phyloP scores from a whole-genome alignment of 2,113 vertebrate genomes.

The Martes martes region DNA sequence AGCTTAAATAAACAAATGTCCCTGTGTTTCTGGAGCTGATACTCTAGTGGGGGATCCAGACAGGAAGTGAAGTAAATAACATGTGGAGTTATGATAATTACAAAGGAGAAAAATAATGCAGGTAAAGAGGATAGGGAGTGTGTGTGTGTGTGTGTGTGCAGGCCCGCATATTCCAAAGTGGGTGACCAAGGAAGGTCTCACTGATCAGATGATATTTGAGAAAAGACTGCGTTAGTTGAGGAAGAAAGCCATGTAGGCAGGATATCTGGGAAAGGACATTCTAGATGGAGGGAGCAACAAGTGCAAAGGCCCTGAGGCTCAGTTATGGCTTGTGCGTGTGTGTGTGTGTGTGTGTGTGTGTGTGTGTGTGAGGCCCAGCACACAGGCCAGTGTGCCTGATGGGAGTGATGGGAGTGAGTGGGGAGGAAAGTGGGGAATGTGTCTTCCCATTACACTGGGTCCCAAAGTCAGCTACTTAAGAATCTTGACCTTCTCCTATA shows the following conservation, averaged over 20 bases:
- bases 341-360: too few species aligned
- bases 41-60: background rate
- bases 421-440: rapidly evolving
- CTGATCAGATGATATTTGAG: background rate
- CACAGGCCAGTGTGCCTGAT: background rate
- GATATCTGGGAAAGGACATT: background rate
- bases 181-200: background rate
- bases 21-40: background rate
- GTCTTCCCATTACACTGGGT: background rate
- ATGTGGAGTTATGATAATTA: background rate
- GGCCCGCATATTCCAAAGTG: background rate
- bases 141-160: background rate
- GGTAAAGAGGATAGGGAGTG: background rate
- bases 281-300: background rate
- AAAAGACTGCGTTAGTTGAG: background rate
- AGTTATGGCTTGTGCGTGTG: too few species aligned
- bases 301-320: background rate
- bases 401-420: background rate
- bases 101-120: background rate
- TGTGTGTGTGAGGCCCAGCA: background rate
- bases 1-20: background rate
- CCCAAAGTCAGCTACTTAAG: background rate
- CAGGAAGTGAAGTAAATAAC: background rate
- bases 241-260: background rate
- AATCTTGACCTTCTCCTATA: background rate